These are phyloP conservation scores for Cabera pusaria DNA, from an alignment of 2,888 invertebrate species.

Conservation along the genomic window DNA sequence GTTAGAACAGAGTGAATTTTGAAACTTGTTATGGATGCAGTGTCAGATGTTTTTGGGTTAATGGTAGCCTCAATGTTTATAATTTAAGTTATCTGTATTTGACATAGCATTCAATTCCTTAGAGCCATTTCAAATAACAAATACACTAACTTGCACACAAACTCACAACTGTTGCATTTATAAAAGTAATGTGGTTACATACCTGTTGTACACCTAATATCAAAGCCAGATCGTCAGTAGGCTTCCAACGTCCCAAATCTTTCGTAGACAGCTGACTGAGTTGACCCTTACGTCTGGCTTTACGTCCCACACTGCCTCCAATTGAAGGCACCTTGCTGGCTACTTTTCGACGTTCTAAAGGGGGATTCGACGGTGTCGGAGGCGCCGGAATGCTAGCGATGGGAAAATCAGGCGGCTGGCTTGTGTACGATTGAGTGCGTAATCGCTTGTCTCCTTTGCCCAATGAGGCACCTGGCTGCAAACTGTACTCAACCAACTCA, in stretches of 20 bases:
- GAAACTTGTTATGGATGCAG: too few relatives aligned
- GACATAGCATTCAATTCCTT: too few relatives aligned
- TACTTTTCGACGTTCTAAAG: conserved; percentile 57
- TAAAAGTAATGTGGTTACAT: too few relatives aligned
- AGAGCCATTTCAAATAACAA: too few relatives aligned
- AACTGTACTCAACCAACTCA: conserved; percentile 96
- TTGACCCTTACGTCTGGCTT: conserved; percentile 85
- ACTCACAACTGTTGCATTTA: too few relatives aligned
- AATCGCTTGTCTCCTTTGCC: conserved; percentile 75
- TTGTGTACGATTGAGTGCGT: conserved; percentile 77
- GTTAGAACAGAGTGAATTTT: too few relatives aligned
- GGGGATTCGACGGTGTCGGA: conserved; percentile 46
- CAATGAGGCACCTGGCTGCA: conserved; percentile 83
- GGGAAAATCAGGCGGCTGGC: conserved; percentile 77
- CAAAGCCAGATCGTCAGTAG: conserved; percentile 96
- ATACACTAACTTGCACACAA: too few relatives aligned
- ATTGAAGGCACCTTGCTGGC: conserved; percentile 68
- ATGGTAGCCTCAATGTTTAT: too few relatives aligned
- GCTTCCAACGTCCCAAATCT: conserved; percentile 97
- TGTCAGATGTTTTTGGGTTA: too few relatives aligned
- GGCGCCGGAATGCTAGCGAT: conserved; percentile 44
- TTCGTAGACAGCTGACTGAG: conserved; percentile 89
- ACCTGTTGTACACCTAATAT: conserved; percentile 97
- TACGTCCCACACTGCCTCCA: conserved; percentile 62
- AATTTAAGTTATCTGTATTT: too few relatives aligned